Evolutionary conservation across 2,113 vertebrate genomes (phyloP), one percentile per base, ranked within the genome.

Genomic region (Beaufortia kweichowensis): DNA sequence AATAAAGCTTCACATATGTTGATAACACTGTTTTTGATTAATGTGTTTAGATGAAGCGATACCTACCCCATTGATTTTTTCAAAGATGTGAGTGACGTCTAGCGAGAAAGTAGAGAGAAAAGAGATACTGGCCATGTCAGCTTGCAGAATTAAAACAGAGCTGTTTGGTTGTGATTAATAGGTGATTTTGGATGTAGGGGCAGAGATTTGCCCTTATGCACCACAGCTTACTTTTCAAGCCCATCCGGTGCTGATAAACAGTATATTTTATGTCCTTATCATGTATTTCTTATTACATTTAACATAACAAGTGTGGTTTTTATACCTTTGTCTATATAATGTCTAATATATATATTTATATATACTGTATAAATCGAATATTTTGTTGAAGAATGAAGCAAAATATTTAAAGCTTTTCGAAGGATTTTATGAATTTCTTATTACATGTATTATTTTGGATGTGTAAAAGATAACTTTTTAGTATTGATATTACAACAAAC

Each of bases 51-150:
- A 94, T 94, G 89, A 83, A 85, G 89, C 88, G 93, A 95, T 95
- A 94, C 90, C 93, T 94, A 43, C 50, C 41, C 64, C 89, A 94
- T 95, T 92, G 93, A 94, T 94, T 93, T 93, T 91, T 90, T 3
- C 76, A 85, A 82, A 87, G 65, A 35, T n/a, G 39, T n/a, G 64
- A 67, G 71, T 66, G 43, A 66, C 48, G 55, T 11, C 28, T 21
- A 50, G 59, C 28, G 28, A 63, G 46, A 19, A 41, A 63, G 65
- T 35, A 48, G 53, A 59, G 24, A 21, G 55, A 28, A 48, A 59
- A 77, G 23, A 60, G 65, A 69, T 33, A 66, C 60, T 65, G 33
- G 46, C 39, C 48, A 48, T 60, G 39, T 65, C 76, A 75, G 56
- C 56, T 28, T 57, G 78, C 48, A 24, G 48, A 28, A 6, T 41